These are phyloP conservation scores for Salpingus planirostris DNA, from an alignment of 2,888 invertebrate species.

Conservation along the genomic window DNA sequence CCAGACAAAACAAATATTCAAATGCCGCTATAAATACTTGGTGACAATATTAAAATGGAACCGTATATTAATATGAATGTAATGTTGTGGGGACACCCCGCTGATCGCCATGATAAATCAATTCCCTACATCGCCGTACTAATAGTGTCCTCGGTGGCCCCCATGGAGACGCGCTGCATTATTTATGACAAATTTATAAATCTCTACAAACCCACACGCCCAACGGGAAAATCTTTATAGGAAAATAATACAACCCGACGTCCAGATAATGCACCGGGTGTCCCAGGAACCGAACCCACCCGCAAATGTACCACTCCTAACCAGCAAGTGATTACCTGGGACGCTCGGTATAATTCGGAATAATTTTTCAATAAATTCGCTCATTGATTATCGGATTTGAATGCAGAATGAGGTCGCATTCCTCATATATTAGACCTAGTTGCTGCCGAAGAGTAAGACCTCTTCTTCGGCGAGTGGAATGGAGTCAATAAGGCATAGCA, in stretches of 20 bases:
- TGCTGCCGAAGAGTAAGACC: constrained; percentile 7
- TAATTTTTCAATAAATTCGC: too few relatives aligned
- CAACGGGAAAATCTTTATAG: too few relatives aligned
- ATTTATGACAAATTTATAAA: constrained; percentile 43
- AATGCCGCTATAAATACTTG: constrained; percentile 42
- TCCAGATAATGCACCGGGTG: too few relatives aligned
- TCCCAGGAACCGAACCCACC: too few relatives aligned
- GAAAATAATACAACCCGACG: too few relatives aligned
- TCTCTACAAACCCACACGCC: too few relatives aligned
- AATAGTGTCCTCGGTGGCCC: constrained; percentile 40
- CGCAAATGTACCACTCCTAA: too few relatives aligned
- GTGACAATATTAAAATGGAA: constrained; percentile 45
- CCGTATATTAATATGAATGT: constrained; percentile 40
- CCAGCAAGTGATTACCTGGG: too few relatives aligned
- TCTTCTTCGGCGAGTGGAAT: constrained; percentile 1
- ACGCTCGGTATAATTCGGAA: too few relatives aligned
- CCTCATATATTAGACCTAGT: too few relatives aligned
- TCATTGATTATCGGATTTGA: too few relatives aligned
- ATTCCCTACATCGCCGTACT: constrained; percentile 41
- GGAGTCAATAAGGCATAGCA: constrained; percentile 5
- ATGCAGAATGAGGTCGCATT: too few relatives aligned
- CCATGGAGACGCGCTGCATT: constrained; percentile 35
- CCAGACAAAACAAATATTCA: constrained; percentile 39
- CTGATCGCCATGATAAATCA: constrained; percentile 41
- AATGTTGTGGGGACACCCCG: constrained; percentile 36